Evolutionary conservation across 2,888 invertebrate genomes (phyloP), one percentile per base, ranked within the genome.

Genomic region (Dexiosoma caninum): DNA sequence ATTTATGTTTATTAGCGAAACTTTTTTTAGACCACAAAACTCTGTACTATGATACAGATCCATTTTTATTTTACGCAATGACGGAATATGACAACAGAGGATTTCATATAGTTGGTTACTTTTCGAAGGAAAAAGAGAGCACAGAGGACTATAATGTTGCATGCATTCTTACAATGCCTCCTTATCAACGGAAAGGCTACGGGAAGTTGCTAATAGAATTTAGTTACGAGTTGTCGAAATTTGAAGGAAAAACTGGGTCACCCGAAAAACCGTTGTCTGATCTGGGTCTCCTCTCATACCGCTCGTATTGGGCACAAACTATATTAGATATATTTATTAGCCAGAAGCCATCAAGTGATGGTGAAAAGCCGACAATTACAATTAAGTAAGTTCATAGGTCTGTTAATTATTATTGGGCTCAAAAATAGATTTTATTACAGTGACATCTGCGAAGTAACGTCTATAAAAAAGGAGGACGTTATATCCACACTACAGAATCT

Each of bases 61-160:
- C 99, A 0, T 99, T 99, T 91, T 91, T 99, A 32, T 99, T 99
- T 91, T 99, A 99, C 88, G 97, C 99, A 6, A 89, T 89, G 89
- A 89, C 89, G 0, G 95, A 96, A 85, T 95, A 94, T 86, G 99
- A 99, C 91, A 93, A 93, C 27, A 92, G 97, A 88, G 99, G 98
- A 5, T 98, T 97, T 90, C 99, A 99, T 90, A 97, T 99, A 90
- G 99, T 99, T 19, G 99, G 99, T 12, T 99, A 98, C 91, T 99
- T 99, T 91, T 98, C 98, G 7, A 99, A 99, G 91, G 99, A 99
- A 89, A 99, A 99, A 88, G 99, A 99, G 90, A 98, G 98, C 35
- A 96, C 97, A 0, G 98, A 99, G 91, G 99, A 99, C 91, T 99
- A 99, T 91, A 99, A 99, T 90, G 98, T 99, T 44, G 99, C 99